Base-by-base conservation (phyloP, 2,888 invertebrate genomes). In the Xestia rhomboidea region DNA sequence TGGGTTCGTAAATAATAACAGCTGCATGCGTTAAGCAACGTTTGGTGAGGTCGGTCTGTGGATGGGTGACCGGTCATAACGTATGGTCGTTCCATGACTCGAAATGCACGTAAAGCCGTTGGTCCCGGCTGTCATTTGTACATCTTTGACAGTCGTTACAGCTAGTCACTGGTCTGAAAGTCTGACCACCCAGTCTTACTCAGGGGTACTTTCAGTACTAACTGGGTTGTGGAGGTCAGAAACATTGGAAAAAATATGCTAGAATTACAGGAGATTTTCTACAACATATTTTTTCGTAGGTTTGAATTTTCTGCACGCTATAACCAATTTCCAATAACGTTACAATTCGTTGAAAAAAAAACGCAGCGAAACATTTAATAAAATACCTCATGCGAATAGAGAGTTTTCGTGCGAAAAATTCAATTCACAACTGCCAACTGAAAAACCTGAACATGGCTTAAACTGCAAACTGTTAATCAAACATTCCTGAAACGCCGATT, bases 401-500 rank as follows among this genome's bases (percentile, higher is more conserved):
- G 2, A 38, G 38, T 49, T 57, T 27, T 44, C 18, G 11, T 8
- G 34, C 18, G 57, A 78, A 79, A 83, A 68, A 57, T 21, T 27
- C 68, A 79, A 68, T 77, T 83, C 41, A 34, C 41, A 46, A 38
- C n/a, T 77, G 8, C 0, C 21, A 54, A 54, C n/a, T 66, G 67
- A 18, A 66, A 64, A 80, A 64, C 63, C 49, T 83, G 41, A 49
- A 77, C 24, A 64, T 30, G 54, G 27, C 63, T 30, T 41, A 62
- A 51, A 76, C 46, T 21, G 44, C n/a, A 30, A 4, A 21, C 34
- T 64, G 79, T 78, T 79, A 60, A 83, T 80, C 7, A 83, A 80
- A 83, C 68, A 69, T 80, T 83, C 83, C 79, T 77, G 77, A 27
- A 79, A 46, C n/a, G n/a, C 0, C 24, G 4, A 13, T 54, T 54